These are phyloP conservation scores for Nezara viridula DNA, from an alignment of 2,888 invertebrate species.

Conservation along the genomic window DNA sequence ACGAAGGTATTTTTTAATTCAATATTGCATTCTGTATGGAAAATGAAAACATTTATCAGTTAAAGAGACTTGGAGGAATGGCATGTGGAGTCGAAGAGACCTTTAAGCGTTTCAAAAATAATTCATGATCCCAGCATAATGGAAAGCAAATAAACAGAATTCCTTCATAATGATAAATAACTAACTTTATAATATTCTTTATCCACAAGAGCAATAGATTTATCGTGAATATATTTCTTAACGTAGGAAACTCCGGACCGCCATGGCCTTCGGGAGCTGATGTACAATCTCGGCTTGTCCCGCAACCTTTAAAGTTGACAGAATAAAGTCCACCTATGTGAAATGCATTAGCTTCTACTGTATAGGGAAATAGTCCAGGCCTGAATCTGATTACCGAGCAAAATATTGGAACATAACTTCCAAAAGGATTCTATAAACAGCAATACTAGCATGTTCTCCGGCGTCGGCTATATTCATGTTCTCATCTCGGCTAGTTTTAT, in stretches of 20 bases:
- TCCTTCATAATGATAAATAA: conserved; percentile 26
- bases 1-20: too few relatives aligned
- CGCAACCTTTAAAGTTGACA: conserved; percentile 34
- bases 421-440: conserved; percentile 1
- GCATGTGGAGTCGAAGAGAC: neutral
- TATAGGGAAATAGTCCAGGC: conserved; percentile 3
- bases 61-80: neutral
- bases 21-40: too few relatives aligned
- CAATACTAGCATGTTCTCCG: neutral
- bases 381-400: conserved; percentile 5
- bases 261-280: neutral
- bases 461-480: neutral
- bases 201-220: neutral
- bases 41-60: neutral
- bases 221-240: conserved; percentile 5
- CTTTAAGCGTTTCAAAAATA: conserved; percentile 18
- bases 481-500: neutral
- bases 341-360: conserved; percentile 21
- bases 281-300: conserved; percentile 25
- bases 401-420: conserved; percentile 18
- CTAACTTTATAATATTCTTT: conserved; percentile 21
- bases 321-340: conserved; percentile 22
- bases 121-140: neutral
- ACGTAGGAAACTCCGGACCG: neutral
- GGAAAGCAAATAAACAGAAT: neutral